Conservation (phyloP, 2,888 invertebrate species). For the Troilus luridus region DNA sequence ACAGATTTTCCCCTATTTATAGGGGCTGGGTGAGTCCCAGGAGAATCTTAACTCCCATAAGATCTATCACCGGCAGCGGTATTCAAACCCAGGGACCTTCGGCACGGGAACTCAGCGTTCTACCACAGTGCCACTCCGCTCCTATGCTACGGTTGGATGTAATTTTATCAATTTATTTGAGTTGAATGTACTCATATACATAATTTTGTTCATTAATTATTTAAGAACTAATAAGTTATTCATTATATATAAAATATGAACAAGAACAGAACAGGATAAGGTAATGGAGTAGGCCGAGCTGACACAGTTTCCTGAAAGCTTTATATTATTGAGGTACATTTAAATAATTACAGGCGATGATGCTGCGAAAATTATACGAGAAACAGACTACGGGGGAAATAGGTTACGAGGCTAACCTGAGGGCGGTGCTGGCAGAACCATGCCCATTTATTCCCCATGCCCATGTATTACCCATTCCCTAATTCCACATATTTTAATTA, state of each 20-base stretch:
- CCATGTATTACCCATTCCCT: background rate
- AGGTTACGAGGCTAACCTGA: constrained; percentile 4
- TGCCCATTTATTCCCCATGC: constrained; percentile 31
- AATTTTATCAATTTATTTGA: no score
- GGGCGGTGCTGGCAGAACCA: constrained; percentile 6
- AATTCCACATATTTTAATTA: constrained; percentile 1
- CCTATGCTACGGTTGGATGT: no score
- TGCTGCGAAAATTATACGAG: background rate
- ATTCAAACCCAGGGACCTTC: no score
- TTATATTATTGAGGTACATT: background rate
- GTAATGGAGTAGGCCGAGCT: background rate
- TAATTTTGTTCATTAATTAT: no score
- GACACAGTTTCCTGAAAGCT: background rate
- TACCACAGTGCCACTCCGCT: no score
- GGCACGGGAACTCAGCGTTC: no score
- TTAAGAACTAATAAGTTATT: no score
- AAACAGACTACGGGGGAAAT: background rate
- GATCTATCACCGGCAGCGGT: no score
- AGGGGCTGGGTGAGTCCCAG: no score
- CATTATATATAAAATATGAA: background rate
- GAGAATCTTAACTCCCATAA: no score
- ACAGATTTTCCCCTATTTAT: no score
- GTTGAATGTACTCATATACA: no score
- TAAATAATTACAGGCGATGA: constrained; percentile 36
- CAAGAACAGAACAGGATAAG: background rate